Base-by-base conservation (phyloP, 2,888 invertebrate genomes). In the Drosophila parthenogenetica region DNA sequence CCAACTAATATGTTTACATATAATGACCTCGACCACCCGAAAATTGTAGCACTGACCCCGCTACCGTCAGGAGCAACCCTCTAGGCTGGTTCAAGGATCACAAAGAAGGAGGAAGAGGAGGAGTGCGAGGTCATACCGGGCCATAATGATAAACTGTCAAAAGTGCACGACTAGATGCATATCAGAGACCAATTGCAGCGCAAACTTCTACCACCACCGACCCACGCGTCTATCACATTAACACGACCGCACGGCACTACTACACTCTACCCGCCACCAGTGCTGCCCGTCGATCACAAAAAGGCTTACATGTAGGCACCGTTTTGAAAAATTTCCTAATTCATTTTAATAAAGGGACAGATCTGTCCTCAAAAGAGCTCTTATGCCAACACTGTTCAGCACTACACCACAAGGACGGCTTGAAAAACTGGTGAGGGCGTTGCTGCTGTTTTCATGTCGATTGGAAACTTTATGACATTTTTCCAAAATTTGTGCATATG, bases 221-320 rank as follows among this genome's bases (percentile, higher is more conserved):
- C 73, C 85, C 81, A 81, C 81, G 81, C 73, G 81, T 73, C 85
- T 73, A 65, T 57, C 81, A 84, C 81, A 81, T 81, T 81, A 81
- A 61, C 81, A 68, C 84, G 29, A 22, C 35, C 29, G 29, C 3
- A 35, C 29, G 29, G 8, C 29, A 29, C 29, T 29, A 29, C 29
- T 29, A 7, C 2, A 29, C 29, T 7, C 8, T 29, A 29, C 2
- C 8, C 29, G 8, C 1, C 29, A 29, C 8, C 29, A 29, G 29
- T 29, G 29, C 29, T 29, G 29, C 29, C 29, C 1, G 29, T 29
- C 29, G 29, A 29, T 29, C 8, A 29, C 7, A 8, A 29, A 29
- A 29, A 29, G 29, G 29, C 29, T 29, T 29, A 29, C 8, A 29
- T 8, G 2, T 8, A 8, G 8, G 29, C 2, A 29, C 29, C 1